Evolutionary conservation across 2,113 vertebrate genomes (phyloP).

Genomic region (Sciurus niger): DNA sequence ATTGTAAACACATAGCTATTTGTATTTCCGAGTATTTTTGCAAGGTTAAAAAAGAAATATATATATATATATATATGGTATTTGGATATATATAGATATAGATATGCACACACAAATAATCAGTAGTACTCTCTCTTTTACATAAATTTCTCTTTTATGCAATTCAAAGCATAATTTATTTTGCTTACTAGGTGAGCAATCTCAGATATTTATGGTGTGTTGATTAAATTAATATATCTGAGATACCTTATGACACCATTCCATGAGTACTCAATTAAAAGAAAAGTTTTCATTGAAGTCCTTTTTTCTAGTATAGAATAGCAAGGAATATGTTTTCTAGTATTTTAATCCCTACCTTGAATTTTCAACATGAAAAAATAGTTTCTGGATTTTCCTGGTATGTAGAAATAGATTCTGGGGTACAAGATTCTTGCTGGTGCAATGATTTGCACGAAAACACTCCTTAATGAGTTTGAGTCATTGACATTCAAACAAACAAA

Average conservation of each 20-base stretch:
- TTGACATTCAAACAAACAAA: constrained; percentile 30
- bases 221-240: neutral
- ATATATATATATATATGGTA: neutral
- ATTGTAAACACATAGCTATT: constrained; percentile 16
- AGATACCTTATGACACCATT: neutral
- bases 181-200: neutral
- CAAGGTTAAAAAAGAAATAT: neutral
- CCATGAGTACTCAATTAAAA: constrained; percentile 9
- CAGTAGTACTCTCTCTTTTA: neutral
- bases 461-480: neutral
- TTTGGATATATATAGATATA: no score
- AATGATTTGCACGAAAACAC: constrained; percentile 28
- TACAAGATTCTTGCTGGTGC: neutral
- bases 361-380: neutral
- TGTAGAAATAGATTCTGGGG: neutral
- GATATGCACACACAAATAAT: neutral
- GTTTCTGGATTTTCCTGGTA: constrained; percentile 40
- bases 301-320: neutral
- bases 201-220: neutral
- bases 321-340: neutral
- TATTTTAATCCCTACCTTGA: neutral
- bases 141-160: neutral
- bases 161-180: constrained; percentile 38
- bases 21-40: constrained; percentile 11
- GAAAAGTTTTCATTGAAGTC: neutral